Evolutionary conservation across 2,113 vertebrate genomes (phyloP).

Genomic region (Gambusia holbrooki): DNA sequence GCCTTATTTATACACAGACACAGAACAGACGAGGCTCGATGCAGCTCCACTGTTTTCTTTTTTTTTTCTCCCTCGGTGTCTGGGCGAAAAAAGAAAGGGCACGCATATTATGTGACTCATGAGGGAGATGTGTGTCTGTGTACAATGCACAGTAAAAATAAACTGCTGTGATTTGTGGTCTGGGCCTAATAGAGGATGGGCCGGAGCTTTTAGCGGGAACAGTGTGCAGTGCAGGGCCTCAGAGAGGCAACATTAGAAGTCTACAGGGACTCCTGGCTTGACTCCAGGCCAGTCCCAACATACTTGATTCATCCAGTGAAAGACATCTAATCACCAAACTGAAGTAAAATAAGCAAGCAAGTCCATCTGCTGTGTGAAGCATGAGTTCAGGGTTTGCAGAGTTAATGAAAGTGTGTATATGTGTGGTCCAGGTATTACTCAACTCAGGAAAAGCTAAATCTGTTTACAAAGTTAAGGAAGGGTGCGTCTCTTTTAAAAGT

Average conservation of each 20-base stretch:
- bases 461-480: conserved; percentile 16
- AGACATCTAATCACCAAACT: conserved; percentile 66
- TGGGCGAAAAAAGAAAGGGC: conserved; percentile 32
- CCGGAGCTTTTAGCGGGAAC: conserved; percentile 49
- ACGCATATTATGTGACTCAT: conserved; percentile 55
- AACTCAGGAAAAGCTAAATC: conserved; percentile 16
- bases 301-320: conserved; percentile 68
- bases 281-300: conserved; percentile 54
- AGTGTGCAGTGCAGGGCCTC: conserved; percentile 47
- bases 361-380: conserved; percentile 47
- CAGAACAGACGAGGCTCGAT: conserved; percentile 70
- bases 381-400: conserved; percentile 40
- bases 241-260: conserved; percentile 40
- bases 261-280: conserved; percentile 57
- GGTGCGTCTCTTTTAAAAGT: neutral
- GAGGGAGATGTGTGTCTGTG: conserved; percentile 58
- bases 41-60: conserved; percentile 48
- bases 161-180: conserved; percentile 72
- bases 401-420: conserved; percentile 41
- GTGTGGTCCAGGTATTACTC: conserved; percentile 30
- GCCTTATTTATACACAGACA: conserved; percentile 80
- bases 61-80: conserved; percentile 26
- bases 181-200: conserved; percentile 60
- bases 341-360: conserved; percentile 64
- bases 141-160: conserved; percentile 73